phyloP scores from a whole-genome alignment of 2,113 vertebrate genomes.

The Gymnarchus niloticus region DNA sequence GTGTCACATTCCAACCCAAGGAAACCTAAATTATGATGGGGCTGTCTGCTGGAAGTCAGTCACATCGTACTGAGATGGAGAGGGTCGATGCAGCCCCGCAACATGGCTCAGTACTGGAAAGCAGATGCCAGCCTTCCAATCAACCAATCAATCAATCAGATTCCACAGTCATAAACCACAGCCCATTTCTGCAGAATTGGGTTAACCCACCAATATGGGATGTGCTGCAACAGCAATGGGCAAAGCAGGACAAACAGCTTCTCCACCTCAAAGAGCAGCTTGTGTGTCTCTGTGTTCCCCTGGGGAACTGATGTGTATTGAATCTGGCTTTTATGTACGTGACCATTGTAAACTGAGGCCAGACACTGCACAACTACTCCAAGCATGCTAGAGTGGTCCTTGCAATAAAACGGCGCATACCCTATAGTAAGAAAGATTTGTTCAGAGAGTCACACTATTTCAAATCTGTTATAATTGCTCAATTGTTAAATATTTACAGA shows the following conservation, averaged over 20 bases:
- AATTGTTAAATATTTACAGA: not conserved
- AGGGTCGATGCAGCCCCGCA: constrained; percentile 38
- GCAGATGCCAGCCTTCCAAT: constrained; percentile 18
- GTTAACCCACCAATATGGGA: not conserved
- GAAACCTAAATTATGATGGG: not conserved
- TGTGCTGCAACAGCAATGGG: not conserved
- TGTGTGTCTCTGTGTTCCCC: not conserved
- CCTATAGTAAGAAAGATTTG: not conserved
- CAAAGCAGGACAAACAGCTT: not conserved
- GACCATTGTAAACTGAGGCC: not conserved
- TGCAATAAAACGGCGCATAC: not conserved
- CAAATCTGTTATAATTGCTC: not conserved
- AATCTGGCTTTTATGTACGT: not conserved
- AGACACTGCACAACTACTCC: not conserved
- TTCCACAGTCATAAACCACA: constrained; percentile 41
- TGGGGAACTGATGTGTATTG: not conserved
- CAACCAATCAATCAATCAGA: constrained; percentile 30
- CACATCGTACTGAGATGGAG: constrained; percentile 22
- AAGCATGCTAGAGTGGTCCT: not conserved
- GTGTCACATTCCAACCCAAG: not conserved
- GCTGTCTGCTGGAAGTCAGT: constrained; percentile 36
- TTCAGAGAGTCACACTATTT: not conserved
- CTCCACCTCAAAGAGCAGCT: not conserved
- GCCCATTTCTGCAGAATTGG: not conserved
- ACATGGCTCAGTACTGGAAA: constrained; percentile 28